Conservation (phyloP, 1,140 invertebrate species). For the Papilio polyxenes region DNA sequence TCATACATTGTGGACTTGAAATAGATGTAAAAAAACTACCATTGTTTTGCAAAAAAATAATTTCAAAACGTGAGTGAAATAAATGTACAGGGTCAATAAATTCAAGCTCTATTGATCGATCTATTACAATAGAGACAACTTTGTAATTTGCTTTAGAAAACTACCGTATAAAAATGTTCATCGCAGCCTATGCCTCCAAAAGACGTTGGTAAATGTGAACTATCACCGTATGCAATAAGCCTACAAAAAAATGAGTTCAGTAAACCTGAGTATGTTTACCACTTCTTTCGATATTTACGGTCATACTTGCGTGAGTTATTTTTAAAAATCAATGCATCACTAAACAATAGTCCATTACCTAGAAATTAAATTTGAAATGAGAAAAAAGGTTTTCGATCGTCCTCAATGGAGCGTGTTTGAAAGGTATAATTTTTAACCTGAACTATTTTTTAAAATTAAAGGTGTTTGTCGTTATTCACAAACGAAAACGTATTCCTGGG, state of each 20-base stretch:
- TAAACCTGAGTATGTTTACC: slow-evolving; percentile 1
- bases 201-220: no score
- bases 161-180: background rate
- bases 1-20: slow-evolving; percentile 11
- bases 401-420: background rate
- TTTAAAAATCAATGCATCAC: background rate
- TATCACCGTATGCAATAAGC: background rate
- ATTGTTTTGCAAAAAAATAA: slow-evolving; percentile 19
- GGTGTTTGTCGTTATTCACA: background rate
- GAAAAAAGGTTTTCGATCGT: slow-evolving; percentile 24
- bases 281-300: background rate
- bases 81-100: background rate
- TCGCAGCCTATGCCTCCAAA: no score
- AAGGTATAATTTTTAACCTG: background rate
- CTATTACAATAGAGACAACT: background rate
- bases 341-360: background rate
- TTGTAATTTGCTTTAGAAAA: background rate
- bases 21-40: background rate
- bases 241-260: background rate
- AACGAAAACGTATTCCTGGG: background rate
- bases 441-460: background rate
- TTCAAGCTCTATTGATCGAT: background rate
- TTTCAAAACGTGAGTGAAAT: background rate
- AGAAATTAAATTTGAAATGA: slow-evolving; percentile 5
- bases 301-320: background rate